Evolutionary conservation across 2,888 invertebrate genomes (phyloP), one percentile per base, ranked within the genome.

Genomic region (Drosophila eohydei): DNA sequence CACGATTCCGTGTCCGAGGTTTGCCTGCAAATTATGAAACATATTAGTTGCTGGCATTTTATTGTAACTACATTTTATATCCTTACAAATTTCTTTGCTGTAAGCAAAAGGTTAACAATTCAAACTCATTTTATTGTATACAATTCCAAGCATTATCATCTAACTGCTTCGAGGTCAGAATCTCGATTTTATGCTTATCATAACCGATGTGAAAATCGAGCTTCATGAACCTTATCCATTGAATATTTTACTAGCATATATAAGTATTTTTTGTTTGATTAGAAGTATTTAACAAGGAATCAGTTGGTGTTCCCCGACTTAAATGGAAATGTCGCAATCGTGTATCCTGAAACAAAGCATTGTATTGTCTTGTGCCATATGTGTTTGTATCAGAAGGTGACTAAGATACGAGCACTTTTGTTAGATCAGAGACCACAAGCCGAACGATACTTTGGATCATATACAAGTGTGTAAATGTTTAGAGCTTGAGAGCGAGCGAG

Each of bases 1-100:
- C 92, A 92, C 16, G 93, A 93, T 81, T 93, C 93, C 41, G 93
- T 92, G 68, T 93, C 93, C 55, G 93, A 93, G 51, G 93, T 93
- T 92, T 93, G 93, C 92, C 93, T 93, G 59, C 4, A 75, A 77
- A 52, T 3, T 8, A 28, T 12, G 14, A 9, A 43, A 34, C 0
- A 14, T 2, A 32, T 60, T 52, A 48, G 21, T 3, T 14, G 7
- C 3, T 34, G 16, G 6, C 5, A 43, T 30, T 6, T 11, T 0
- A n/a, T 6, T 8, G 4, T 7, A 26, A 36, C 14, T 14, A 7
- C 21, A 26, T 8, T 26, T 21, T 4, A 3, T 4, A 2, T 36
- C 9, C 34, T 52, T 52, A 52, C 51, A 52, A 52, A 36, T 26
- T 9, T 14, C 8, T 36, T 36, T 52, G 36, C 51, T 36, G 51